Evolutionary conservation across 1,140 invertebrate species (phyloP).

Genomic region (Trypoxylus dichotomus): DNA sequence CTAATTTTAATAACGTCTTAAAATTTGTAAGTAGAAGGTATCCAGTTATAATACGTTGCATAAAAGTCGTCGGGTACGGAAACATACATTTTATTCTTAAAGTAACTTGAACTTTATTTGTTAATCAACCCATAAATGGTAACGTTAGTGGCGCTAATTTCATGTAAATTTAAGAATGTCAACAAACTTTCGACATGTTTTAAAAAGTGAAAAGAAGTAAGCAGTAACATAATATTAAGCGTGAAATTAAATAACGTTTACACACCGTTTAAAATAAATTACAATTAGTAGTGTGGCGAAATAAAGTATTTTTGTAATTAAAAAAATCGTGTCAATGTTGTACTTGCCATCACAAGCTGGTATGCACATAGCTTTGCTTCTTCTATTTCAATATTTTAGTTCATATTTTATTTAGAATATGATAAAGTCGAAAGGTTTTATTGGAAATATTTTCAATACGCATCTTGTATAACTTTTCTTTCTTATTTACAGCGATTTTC

Average conservation of each 20-base stretch:
- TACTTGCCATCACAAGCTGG: not conserved
- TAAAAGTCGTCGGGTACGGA: not conserved
- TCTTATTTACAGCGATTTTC: too few species aligned
- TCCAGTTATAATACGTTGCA: too few species aligned
- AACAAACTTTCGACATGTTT: not conserved
- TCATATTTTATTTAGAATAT: too few species aligned
- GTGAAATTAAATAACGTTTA: not conserved
- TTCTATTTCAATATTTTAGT: too few species aligned
- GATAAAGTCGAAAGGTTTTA: too few species aligned
- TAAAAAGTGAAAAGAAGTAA: slow-evolving; percentile 6
- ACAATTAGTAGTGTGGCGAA: not conserved
- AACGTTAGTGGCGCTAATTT: not conserved
- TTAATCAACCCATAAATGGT: not conserved
- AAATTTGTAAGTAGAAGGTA: too few species aligned
- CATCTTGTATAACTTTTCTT: too few species aligned
- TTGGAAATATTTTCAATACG: too few species aligned
- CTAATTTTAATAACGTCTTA: too few species aligned
- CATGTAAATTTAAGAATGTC: not conserved
- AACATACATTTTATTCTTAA: not conserved
- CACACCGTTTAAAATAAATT: not conserved
- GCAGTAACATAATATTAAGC: not conserved
- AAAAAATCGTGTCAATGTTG: not conserved
- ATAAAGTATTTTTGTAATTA: not conserved
- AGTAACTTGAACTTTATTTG: not conserved
- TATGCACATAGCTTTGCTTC: too few species aligned